Percentiles rank a stretch among this genome's conserved stretches.
phyloP scores from a whole-genome alignment of 2,113 vertebrate genomes.

The Deroptyus accipitrinus region DNA sequence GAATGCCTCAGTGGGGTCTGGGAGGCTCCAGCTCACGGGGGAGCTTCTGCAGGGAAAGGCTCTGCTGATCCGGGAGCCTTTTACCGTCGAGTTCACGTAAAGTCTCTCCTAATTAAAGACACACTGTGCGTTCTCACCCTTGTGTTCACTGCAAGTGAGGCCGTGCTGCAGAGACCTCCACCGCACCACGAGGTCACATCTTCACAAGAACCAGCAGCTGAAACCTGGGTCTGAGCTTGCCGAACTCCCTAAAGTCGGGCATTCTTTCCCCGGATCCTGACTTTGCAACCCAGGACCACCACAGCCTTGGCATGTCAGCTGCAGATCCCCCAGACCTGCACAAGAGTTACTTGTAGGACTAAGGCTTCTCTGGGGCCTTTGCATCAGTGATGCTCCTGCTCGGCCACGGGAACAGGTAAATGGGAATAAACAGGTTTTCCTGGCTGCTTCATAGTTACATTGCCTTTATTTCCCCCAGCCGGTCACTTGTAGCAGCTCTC shows the following conservation, averaged over 20 bases:
- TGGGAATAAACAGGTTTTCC: neutral
- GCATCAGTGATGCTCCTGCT: neutral
- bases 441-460: neutral
- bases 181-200: rapidly evolving
- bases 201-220: neutral
- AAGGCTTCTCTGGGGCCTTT: neutral
- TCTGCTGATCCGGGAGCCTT: neutral
- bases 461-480: too few relatives aligned
- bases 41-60: neutral
- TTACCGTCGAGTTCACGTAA: neutral
- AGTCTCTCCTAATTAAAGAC: rapidly evolving
- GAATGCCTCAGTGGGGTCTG: neutral
- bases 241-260: neutral
- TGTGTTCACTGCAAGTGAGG: neutral
- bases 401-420: neutral
- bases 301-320: neutral
- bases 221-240: neutral
- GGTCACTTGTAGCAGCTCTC: neutral
- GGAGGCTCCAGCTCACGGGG: neutral
- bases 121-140: neutral
- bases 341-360: too few relatives aligned
- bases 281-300: neutral
- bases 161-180: rapidly evolving
- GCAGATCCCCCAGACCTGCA: neutral
- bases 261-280: neutral